These are phyloP conservation scores for Ariopsis seemanni DNA, from an alignment of 2,113 vertebrate species.

Conservation along the genomic window DNA sequence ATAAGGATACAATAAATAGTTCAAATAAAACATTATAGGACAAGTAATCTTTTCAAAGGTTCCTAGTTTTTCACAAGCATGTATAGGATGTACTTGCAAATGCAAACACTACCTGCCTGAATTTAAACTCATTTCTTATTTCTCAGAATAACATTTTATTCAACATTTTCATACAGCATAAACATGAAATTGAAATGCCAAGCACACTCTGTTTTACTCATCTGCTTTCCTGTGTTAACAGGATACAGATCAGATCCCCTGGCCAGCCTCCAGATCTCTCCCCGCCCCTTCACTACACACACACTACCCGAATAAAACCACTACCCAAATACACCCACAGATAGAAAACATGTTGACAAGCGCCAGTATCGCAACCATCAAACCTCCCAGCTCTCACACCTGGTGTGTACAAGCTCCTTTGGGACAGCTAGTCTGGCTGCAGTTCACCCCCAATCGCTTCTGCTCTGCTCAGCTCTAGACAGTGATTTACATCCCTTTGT, in stretches of 20 bases:
- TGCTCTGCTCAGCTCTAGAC: conserved; percentile 22
- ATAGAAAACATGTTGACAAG: conserved; percentile 28
- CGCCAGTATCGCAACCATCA: conserved; percentile 21
- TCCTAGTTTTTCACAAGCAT: background rate
- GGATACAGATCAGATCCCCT: conserved; percentile 46
- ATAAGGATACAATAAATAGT: background rate
- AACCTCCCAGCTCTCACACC: conserved; percentile 33
- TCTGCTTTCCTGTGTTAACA: conserved; percentile 50
- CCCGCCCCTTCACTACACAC: background rate
- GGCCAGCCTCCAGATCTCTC: conserved; percentile 29
- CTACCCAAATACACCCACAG: conserved; percentile 23
- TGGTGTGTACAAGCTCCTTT: conserved; percentile 35
- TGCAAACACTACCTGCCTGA: background rate
- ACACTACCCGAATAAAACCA: conserved; percentile 36
- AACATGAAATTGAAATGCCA: conserved; percentile 51
- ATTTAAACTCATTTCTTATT: conserved; percentile 12
- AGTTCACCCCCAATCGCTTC: background rate
- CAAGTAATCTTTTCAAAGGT: background rate
- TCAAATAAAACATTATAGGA: background rate
- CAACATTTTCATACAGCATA: conserved; percentile 49
- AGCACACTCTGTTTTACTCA: conserved; percentile 7
- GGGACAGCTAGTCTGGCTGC: conserved; percentile 31
- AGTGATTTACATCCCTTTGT: conserved; percentile 56
- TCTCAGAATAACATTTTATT: conserved; percentile 2
- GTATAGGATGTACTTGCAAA: background rate